phyloP scores from a whole-genome alignment of 2,113 vertebrate genomes.

The Lota lota region DNA sequence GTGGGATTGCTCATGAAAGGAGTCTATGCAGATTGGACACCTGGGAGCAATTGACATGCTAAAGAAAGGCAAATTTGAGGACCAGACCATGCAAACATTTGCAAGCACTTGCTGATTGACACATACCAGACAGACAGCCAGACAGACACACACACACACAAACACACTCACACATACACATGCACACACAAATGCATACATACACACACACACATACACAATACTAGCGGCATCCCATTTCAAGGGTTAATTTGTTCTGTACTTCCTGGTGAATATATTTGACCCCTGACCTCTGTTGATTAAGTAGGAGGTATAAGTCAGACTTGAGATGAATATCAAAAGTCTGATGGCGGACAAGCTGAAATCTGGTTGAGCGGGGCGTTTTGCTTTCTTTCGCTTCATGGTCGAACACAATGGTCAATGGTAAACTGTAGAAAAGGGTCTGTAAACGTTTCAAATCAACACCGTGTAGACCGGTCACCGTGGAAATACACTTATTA shows the following conservation, averaged over 20 bases:
- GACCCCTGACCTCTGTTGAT: constrained; percentile 17
- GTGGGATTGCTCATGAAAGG: background rate
- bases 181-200: background rate
- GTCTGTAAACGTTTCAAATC: no score
- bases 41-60: constrained; percentile 29
- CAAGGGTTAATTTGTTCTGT: constrained; percentile 9
- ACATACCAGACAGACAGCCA: constrained; percentile 7
- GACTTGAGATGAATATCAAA: constrained; percentile 5
- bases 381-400: no score
- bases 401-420: no score
- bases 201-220: background rate
- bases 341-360: no score
- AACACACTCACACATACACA: background rate
- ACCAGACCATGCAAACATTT: constrained; percentile 62
- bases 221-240: constrained; percentile 3
- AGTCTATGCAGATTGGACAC: constrained; percentile 16
- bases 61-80: constrained; percentile 60
- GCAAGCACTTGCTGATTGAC: background rate
- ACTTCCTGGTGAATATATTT: constrained; percentile 29
- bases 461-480: no score
- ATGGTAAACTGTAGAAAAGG: no score
- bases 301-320: constrained; percentile 13
- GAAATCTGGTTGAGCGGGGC: no score
- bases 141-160: constrained; percentile 3
- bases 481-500: no score